phyloP scores from a whole-genome alignment of 2,797 vertebrate genomes.

The Todus mexicanus region DNA sequence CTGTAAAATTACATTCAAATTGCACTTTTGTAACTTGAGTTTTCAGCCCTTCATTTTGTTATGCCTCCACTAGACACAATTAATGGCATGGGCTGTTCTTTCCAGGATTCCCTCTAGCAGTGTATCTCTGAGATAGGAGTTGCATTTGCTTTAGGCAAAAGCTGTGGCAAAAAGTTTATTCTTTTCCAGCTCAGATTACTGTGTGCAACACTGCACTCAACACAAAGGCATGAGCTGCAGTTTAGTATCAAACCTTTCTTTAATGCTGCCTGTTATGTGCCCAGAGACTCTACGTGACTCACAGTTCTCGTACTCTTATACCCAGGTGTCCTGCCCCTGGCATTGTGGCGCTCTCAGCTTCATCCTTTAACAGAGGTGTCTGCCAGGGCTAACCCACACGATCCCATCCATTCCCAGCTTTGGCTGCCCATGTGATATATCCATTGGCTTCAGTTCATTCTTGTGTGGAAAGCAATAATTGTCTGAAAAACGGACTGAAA shows the following conservation, averaged over 20 bases:
- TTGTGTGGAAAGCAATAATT: not conserved
- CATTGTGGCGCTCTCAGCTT: not conserved
- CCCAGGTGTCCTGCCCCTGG: not conserved
- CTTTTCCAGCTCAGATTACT: not conserved
- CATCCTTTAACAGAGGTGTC: not conserved
- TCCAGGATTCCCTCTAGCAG: not conserved
- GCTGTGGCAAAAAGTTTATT: not conserved
- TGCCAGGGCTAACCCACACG: not conserved
- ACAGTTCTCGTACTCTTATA: not conserved
- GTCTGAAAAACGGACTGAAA: not conserved
- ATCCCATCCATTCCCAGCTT: not conserved
- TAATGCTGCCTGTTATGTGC: not conserved
- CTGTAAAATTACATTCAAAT: not conserved
- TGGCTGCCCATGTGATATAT: not conserved
- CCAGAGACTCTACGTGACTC: not conserved
- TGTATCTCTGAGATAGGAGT: not conserved
- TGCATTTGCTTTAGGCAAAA: not conserved
- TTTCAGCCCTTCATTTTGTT: not conserved
- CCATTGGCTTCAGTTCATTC: not conserved
- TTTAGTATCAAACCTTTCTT: not conserved
- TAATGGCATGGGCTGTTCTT: not conserved
- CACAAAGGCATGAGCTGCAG: accelerated
- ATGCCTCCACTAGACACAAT: not conserved
- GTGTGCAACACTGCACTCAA: not conserved
- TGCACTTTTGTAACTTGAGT: not conserved